Evolutionary conservation across 2,113 vertebrate species (phyloP).

Genomic region (Perognathus longimembris): DNA sequence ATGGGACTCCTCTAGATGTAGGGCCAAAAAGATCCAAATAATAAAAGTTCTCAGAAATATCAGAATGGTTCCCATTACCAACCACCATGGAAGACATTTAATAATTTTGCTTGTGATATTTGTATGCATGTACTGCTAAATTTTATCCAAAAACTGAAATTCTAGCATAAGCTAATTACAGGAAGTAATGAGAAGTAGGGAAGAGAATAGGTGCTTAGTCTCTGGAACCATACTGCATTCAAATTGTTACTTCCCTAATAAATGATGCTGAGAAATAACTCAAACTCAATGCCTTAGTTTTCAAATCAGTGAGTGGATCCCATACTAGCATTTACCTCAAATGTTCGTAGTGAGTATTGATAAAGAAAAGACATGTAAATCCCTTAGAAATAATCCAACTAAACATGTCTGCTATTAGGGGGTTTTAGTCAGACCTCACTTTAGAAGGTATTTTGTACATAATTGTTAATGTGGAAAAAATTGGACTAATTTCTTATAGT

Average conservation of each 20-base stretch:
- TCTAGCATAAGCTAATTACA: background rate
- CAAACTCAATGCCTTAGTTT: background rate
- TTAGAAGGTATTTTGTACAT: background rate
- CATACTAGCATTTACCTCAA: background rate
- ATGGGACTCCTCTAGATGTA: background rate
- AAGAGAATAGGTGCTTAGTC: background rate
- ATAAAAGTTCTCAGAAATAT: background rate
- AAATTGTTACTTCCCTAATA: background rate
- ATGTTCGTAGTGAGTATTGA: background rate
- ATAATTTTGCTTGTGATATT: background rate
- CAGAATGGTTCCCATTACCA: background rate
- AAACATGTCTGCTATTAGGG: background rate
- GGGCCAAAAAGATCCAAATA: background rate
- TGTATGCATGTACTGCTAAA: background rate
- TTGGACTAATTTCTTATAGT: slow-evolving; percentile 8
- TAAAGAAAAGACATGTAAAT: background rate
- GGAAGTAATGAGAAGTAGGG: background rate
- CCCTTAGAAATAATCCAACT: background rate
- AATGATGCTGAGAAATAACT: background rate
- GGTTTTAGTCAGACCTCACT: background rate
- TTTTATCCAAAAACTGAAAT: background rate
- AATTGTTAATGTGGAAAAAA: background rate
- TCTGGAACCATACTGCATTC: background rate
- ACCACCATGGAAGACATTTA: background rate
- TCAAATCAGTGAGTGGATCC: background rate